phyloP scores from a whole-genome alignment of 2,888 invertebrate species.

The Nymphalis polychloros region DNA sequence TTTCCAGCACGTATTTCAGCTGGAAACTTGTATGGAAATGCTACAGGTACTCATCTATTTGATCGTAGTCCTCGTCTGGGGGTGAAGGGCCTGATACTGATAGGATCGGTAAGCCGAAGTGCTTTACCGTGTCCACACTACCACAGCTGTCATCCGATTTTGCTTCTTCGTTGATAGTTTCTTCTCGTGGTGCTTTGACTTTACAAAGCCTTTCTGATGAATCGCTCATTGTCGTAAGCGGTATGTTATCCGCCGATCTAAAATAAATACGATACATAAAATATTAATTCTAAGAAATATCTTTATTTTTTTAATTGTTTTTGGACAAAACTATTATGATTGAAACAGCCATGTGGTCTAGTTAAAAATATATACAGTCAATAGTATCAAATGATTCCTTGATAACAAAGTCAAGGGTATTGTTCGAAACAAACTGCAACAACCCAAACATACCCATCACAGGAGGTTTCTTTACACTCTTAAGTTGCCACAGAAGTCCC shows the following conservation, averaged over 20 bases:
- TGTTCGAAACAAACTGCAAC: background rate
- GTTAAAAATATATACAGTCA: too few relatives aligned
- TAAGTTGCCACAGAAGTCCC: conserved; percentile 15
- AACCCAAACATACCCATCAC: background rate
- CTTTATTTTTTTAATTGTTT: too few relatives aligned
- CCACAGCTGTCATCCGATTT: conserved; percentile 72
- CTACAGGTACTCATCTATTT: conserved; percentile 84
- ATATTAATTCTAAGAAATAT: too few relatives aligned
- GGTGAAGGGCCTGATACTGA: conserved; percentile 91
- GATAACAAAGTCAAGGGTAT: too few relatives aligned
- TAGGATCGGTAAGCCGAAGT: conserved; percentile 88
- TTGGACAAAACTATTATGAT: too few relatives aligned
- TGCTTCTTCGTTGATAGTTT: conserved; percentile 75
- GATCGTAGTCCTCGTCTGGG: conserved; percentile 85
- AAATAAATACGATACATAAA: conserved; percentile 23
- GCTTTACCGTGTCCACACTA: conserved; percentile 79
- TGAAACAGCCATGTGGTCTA: too few relatives aligned
- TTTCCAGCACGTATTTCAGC: conserved; percentile 78
- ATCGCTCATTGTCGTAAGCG: conserved; percentile 72
- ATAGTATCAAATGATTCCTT: too few relatives aligned
- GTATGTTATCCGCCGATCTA: conserved; percentile 79
- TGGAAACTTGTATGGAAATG: conserved; percentile 78
- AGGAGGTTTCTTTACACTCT: conserved; percentile 1
- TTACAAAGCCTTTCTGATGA: conserved; percentile 78
- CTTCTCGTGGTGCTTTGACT: conserved; percentile 66